phyloP scores from a whole-genome alignment of 2,113 vertebrate species.

The Dunckerocampus dactyliophorus region DNA sequence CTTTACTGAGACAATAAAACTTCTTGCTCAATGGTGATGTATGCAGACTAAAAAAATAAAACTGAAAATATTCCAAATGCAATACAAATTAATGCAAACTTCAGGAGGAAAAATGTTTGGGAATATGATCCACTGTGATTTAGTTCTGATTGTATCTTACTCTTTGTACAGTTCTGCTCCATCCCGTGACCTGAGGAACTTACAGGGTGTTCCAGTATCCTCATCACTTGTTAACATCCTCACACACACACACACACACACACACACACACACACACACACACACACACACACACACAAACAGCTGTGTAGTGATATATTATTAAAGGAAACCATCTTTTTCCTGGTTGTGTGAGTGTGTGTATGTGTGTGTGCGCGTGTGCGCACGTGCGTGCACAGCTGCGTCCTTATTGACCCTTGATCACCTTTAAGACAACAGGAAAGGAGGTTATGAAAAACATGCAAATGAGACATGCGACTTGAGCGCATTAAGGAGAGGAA shows the following conservation, averaged over 20 bases:
- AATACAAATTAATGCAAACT: too few species aligned
- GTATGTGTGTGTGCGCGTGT: not conserved
- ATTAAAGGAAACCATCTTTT: conserved; percentile 33
- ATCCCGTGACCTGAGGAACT: too few species aligned
- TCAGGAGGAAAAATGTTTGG: too few species aligned
- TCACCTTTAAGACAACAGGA: conserved; percentile 2
- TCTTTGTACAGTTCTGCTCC: too few species aligned
- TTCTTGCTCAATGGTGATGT: too few species aligned
- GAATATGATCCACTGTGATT: too few species aligned
- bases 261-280: not conserved
- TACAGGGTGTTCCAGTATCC: too few species aligned
- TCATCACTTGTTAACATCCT: conserved; percentile 30
- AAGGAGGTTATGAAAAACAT: conserved; percentile 4
- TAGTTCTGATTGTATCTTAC: too few species aligned
- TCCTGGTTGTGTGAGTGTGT: conserved; percentile 1
- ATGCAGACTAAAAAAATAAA: too few species aligned
- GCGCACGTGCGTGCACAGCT: not conserved
- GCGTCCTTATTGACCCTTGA: conserved; percentile 20
- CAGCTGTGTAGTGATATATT: conserved; percentile 23
- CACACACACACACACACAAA: not conserved
- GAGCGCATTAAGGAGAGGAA: not conserved
- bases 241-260: not conserved
- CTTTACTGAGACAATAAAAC: too few species aligned
- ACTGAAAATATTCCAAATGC: too few species aligned
- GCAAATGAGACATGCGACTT: not conserved